A percentile compares a stretch with the other conserved stretches of the same genome.
Evolutionary conservation across 2,113 vertebrate genomes (phyloP).

Genomic region (Butorides virescens): DNA sequence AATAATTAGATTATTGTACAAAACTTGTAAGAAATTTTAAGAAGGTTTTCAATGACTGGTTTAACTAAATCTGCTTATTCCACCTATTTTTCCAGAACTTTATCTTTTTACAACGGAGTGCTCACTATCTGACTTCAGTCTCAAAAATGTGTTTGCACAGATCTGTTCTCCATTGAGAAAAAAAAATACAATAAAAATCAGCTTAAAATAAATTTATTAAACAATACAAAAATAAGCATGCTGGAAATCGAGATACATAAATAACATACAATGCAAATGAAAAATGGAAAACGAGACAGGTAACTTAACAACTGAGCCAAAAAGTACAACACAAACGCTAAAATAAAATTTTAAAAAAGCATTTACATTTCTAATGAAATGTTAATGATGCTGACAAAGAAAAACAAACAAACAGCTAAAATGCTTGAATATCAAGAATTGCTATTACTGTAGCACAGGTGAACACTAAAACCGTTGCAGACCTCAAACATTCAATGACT

Average conservation of each 20-base stretch:
- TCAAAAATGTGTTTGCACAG: conserved; percentile 21
- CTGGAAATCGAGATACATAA: conserved; percentile 77
- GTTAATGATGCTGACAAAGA: conserved; percentile 71
- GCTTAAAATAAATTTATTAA: conserved; percentile 85
- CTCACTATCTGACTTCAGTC: not conserved
- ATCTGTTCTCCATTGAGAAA: conserved; percentile 40
- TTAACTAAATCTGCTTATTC: not conserved
- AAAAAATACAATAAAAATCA: conserved; percentile 76
- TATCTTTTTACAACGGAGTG: not conserved
- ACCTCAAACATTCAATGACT: not conserved
- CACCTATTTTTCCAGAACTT: not conserved
- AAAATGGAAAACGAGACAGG: conserved; percentile 77
- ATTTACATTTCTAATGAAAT: conserved; percentile 82
- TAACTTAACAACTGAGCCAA: conserved; percentile 69
- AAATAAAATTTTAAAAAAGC: conserved; percentile 76
- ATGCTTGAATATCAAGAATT: conserved; percentile 84
- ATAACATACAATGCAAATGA: conserved; percentile 81
- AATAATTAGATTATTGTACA: not conserved
- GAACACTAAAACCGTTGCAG: conserved; percentile 68
- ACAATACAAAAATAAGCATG: conserved; percentile 80
- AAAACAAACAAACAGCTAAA: conserved; percentile 70
- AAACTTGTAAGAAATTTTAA: not conserved
- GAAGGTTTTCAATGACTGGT: not conserved
- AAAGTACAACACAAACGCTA: conserved; percentile 72
- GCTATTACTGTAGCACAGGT: conserved; percentile 64